phyloP scores from a whole-genome alignment of 1,140 invertebrate species.

The Sinella curviseta region DNA sequence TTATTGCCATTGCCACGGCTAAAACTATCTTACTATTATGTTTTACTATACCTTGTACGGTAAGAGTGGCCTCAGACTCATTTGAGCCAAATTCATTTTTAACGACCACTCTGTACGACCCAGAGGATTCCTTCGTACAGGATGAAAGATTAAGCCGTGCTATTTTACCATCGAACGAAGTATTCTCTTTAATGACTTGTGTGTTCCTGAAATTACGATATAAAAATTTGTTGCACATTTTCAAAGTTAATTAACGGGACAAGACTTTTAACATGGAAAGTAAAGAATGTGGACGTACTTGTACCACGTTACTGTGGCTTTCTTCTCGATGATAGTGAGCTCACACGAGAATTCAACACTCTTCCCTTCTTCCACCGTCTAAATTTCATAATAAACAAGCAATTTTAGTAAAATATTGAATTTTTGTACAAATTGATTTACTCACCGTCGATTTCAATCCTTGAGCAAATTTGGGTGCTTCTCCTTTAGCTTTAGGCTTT shows the following conservation, averaged over 20 bases:
- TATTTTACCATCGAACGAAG: slow-evolving; percentile 76
- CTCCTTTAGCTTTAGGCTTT: slow-evolving; percentile 59
- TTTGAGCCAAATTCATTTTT: slow-evolving; percentile 80
- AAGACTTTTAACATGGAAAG: too few species aligned
- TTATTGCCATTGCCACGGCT: background rate
- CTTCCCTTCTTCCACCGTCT: slow-evolving; percentile 74
- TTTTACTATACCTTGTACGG: slow-evolving; percentile 62
- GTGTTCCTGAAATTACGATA: slow-evolving; percentile 61
- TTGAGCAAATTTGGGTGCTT: slow-evolving; percentile 62
- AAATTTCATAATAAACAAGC: slow-evolving; percentile 55
- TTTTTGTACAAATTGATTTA: slow-evolving; percentile 46
- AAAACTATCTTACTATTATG: slow-evolving; percentile 16
- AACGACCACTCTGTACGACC: slow-evolving; percentile 75
- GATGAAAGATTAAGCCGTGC: slow-evolving; percentile 72
- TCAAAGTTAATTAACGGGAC: too few species aligned
- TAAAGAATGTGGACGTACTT: slow-evolving; percentile 63
- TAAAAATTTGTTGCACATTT: background rate
- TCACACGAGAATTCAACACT: slow-evolving; percentile 74
- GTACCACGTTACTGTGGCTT: slow-evolving; percentile 80
- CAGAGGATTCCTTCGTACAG: slow-evolving; percentile 68
- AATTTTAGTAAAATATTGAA: background rate
- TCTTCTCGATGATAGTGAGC: slow-evolving; percentile 71
- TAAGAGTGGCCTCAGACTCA: slow-evolving; percentile 74
- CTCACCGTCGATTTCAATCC: slow-evolving; percentile 72
- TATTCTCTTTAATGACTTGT: slow-evolving; percentile 69